Evolutionary conservation across 2,797 vertebrate genomes (phyloP), one percentile per base, ranked within the genome.

Genomic region (Agapornis canus): DNA sequence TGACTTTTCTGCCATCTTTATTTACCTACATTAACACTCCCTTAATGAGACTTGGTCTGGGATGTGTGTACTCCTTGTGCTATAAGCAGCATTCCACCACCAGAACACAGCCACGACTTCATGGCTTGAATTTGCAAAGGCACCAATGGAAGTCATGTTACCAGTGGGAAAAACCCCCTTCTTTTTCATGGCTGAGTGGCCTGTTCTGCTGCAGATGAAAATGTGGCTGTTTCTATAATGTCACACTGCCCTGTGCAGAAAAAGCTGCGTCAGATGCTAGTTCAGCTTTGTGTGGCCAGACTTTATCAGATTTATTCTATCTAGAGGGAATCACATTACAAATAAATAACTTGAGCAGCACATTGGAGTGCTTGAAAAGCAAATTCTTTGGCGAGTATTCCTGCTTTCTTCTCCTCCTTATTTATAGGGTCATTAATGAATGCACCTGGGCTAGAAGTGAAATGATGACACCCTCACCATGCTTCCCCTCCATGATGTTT

Each of bases 281-380:
- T 85, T 84, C 45, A 91, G 60, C 42, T 91, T 79, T 77, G 49
- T 5, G 8, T 64, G 72, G 39, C 52, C 72, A 78, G 87, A 37
- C 22, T 77, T 80, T 57, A 81, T 94, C 89, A 92, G 76, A 78
- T 90, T 51, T 83, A 68, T 78, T 81, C 54, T 71, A 40, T 87
- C 82, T 63, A 52, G 39, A 81, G 47, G 35, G 81, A 81, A 52
- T 57, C 69, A n/a, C 51, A 77, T 57, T 23, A 47, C 86, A 95
- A 90, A 85, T 64, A 86, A 93, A 76, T 73, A 56, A 90, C 43
- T 78, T 71, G 49, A 65, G 31, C 45, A 17, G 23, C 56, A 94
- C 45, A 51, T 3, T 52, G 70, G 32, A 69, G 63, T 31, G 32
- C 77, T 78, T 89, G 75, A 84, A 91, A 90, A 90, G 56, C 29